Percentiles rank a stretch among this genome's conserved stretches.
These are phyloP conservation scores for Bombus pascuorum DNA, from an alignment of 1,140 invertebrate species.

Conservation along the genomic window DNA sequence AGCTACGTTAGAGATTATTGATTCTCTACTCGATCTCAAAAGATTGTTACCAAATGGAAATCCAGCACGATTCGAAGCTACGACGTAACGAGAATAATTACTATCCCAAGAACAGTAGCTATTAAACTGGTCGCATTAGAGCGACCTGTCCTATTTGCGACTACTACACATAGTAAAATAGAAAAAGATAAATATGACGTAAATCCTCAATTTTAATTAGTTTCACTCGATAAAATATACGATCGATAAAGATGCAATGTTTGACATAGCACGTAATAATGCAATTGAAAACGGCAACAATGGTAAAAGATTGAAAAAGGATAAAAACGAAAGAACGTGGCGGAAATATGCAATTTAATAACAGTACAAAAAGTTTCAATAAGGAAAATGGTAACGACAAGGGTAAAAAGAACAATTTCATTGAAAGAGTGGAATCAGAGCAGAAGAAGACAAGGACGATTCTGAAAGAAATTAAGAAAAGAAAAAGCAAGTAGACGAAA, in stretches of 20 bases:
- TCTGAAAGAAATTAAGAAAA: neutral
- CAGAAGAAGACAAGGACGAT: neutral
- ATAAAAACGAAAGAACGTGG: neutral
- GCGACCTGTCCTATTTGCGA: neutral
- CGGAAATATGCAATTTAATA: neutral
- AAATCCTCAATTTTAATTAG: neutral
- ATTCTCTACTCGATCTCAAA: neutral
- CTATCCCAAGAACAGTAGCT: too few relatives aligned
- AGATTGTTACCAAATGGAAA: neutral
- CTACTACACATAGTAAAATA: neutral
- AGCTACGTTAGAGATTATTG: neutral
- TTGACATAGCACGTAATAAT: neutral
- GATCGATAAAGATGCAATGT: neutral
- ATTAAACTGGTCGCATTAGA: neutral
- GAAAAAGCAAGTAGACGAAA: neutral
- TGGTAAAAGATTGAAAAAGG: neutral
- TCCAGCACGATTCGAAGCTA: neutral
- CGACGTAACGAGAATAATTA: neutral
- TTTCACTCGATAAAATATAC: neutral
- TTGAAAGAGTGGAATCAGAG: neutral
- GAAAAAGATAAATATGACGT: neutral
- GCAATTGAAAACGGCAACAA: neutral
- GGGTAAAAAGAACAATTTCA: neutral
- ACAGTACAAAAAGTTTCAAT: neutral
- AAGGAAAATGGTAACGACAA: neutral